Evolutionary conservation across 1,140 invertebrate species (phyloP), one percentile per base, ranked within the genome.

Genomic region (Bombus picipes): DNA sequence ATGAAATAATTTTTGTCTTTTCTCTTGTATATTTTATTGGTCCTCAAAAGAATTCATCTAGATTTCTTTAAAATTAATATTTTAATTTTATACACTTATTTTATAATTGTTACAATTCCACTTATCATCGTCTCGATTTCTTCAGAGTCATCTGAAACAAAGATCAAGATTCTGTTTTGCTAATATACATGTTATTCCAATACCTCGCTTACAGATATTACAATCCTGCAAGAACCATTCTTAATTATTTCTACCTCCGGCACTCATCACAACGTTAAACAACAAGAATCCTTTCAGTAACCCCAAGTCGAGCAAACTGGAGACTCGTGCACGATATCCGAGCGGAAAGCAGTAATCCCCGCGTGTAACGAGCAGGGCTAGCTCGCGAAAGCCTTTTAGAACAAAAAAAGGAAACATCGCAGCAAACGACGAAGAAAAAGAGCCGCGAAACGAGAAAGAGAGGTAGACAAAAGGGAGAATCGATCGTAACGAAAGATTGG

Each of bases 401-500:
- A 18, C 47, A 34, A 41, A 37, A 39, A 2, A n/a, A 13, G 0
- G 37, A 18, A 8, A 34, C 62, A 59, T 28, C 3, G n/a, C 32
- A 15, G 28, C 1, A 41, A 39, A 41, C 6, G 18, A n/a, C 28
- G 76, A 43, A 41, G 22, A 32, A 34, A 28, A 15, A 70, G 65
- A 25, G 9, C 5, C 13, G 1, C 4, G 25, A 39, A 32, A 37
- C 9, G 39, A 43, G 39, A 41, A 22, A 43, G 25, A 59, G 34
- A 18, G n/a, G 25, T n/a, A 62, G 37, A 47, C 10, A 77, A 41
- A 59, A 78, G 59, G 28, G 59, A 62, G 75, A 81, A 89, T 89
- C 89, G 89, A 89, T 90, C 89, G 88, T 65, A 76, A 80, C 66
- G 66, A 82, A 87, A 73, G 84, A 78, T 74, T 73, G 89, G 77